A percentile compares a stretch with the other conserved stretches of the same genome.
phyloP scores from a whole-genome alignment of 2,888 invertebrate species.

The Pristionchus arcanus region DNA sequence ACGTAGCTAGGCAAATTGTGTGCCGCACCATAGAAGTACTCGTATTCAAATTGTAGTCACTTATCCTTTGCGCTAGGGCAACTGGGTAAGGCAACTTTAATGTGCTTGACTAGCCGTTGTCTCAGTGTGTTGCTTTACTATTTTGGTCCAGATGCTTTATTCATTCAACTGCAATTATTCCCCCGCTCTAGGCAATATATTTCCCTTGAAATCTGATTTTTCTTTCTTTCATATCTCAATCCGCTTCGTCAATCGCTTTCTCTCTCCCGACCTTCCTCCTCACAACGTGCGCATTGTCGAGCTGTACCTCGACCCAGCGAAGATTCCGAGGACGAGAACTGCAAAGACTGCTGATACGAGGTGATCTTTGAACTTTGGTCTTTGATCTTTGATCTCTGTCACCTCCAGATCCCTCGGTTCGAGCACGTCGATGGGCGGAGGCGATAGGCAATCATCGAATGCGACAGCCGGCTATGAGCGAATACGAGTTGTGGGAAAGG shows the following conservation, averaged over 20 bases:
- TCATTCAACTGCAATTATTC: too few species aligned
- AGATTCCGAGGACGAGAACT: constrained; percentile 55
- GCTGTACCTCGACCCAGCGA: constrained; percentile 67
- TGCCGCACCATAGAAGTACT: neutral
- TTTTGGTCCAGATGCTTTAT: too few species aligned
- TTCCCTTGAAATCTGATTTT: too few species aligned
- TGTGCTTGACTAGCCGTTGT: neutral
- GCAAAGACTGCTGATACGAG: constrained; percentile 49
- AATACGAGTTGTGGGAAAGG: constrained; percentile 85
- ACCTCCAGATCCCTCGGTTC: constrained; percentile 23
- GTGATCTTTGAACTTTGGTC: constrained; percentile 28
- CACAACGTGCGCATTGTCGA: constrained; percentile 71
- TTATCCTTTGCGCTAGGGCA: neutral
- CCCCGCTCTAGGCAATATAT: too few species aligned
- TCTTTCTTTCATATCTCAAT: constrained; percentile 62
- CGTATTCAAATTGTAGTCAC: neutral
- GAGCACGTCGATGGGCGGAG: neutral
- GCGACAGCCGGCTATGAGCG: constrained; percentile 83
- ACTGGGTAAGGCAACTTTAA: neutral
- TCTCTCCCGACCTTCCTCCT: constrained; percentile 64
- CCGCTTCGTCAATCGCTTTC: constrained; percentile 69
- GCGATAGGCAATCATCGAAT: neutral
- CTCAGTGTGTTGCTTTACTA: too few species aligned
- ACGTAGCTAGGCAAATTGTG: neutral
- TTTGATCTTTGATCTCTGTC: neutral